A percentile compares a stretch with the other conserved stretches of the same genome.
phyloP scores from a whole-genome alignment of 2,797 vertebrate genomes.

The Percopsis omiscomaycus region DNA sequence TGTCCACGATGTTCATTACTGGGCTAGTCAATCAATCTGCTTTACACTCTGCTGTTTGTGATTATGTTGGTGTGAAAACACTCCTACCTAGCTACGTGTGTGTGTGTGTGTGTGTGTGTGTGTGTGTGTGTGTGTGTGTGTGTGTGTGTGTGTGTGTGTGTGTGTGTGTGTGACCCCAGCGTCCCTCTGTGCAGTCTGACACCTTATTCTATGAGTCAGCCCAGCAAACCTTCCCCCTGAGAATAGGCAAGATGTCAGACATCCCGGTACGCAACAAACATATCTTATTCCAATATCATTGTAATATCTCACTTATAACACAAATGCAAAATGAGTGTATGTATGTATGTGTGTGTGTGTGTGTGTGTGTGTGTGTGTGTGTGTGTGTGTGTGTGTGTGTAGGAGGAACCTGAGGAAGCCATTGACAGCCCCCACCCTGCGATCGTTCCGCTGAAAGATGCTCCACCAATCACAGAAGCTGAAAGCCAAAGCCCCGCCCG shows the following conservation, averaged over 20 bases:
- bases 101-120: slow-evolving; percentile 6
- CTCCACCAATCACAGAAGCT: slow-evolving; percentile 54
- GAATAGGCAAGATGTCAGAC: slow-evolving; percentile 70
- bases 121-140: slow-evolving; percentile 11
- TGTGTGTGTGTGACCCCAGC: slow-evolving; percentile 46
- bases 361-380: slow-evolving; percentile 6
- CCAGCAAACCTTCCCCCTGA: slow-evolving; percentile 60
- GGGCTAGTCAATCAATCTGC: background rate
- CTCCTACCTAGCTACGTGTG: background rate
- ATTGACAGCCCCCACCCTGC: slow-evolving; percentile 73
- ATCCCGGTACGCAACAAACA: slow-evolving; percentile 64
- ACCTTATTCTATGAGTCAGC: slow-evolving; percentile 71
- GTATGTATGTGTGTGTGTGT: slow-evolving; percentile 3
- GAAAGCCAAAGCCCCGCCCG: slow-evolving; percentile 41
- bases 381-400: background rate
- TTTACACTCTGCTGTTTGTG: background rate
- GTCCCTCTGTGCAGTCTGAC: slow-evolving; percentile 62
- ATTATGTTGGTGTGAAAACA: too few species aligned
- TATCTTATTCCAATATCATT: background rate
- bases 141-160: slow-evolving; percentile 13
- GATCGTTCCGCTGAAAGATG: slow-evolving; percentile 77
- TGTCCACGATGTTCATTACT: background rate
- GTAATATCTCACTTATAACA: too few species aligned
- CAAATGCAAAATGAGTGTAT: background rate
- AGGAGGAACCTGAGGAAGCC: slow-evolving; percentile 76